Base-by-base conservation (phyloP, 2,888 invertebrate species). In the Lypha dubia region DNA sequence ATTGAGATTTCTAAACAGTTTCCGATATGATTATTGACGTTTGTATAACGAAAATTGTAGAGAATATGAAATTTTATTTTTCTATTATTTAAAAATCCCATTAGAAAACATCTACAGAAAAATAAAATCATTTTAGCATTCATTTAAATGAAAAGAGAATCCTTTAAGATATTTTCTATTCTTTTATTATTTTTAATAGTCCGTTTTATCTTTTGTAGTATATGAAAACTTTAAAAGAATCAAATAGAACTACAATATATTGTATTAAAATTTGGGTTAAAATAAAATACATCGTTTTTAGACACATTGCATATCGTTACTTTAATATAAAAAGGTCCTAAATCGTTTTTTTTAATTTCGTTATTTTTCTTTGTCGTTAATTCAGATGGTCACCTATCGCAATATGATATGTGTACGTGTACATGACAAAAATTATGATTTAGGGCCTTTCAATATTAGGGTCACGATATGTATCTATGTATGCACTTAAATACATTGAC, bases 231-330 rank as follows among this genome's bases (percentile, higher is more conserved):
- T 15, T 15, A 15, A 24, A 32, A 46, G 2, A 13, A 17, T 15
- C 1, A 20, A 65, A 24, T 1, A 49, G 24, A 38, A 70, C 38
- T 22, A 44, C 20, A 13, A 79, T 9, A 35, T 6, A 35, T 53
- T 79, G 35, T 46, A 35, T 17, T 11, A 8, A 68, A 73, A 74
- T 68, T 80, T 68, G 62, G 80, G 51, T 67, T 74, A 62, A 80
- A 60, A 80, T 44, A 74, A 62, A n/a, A 62, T 68, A 68, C n/a
- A 51, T n/a, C 8, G 24, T 71, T 63, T 63, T 35, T 20, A 11
- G 38, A 17, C 13, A 56, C 32, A 68, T 68, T 38, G 13, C 38
- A 38, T 11, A 49, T n/a, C n/a, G n/a, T n/a, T n/a, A n/a, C n/a
- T n/a, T n/a, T n/a, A n/a, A n/a, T n/a, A n/a, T n/a, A n/a, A n/a